phyloP scores from a whole-genome alignment of 2,888 invertebrate species.

The Pimpla rufipes region DNA sequence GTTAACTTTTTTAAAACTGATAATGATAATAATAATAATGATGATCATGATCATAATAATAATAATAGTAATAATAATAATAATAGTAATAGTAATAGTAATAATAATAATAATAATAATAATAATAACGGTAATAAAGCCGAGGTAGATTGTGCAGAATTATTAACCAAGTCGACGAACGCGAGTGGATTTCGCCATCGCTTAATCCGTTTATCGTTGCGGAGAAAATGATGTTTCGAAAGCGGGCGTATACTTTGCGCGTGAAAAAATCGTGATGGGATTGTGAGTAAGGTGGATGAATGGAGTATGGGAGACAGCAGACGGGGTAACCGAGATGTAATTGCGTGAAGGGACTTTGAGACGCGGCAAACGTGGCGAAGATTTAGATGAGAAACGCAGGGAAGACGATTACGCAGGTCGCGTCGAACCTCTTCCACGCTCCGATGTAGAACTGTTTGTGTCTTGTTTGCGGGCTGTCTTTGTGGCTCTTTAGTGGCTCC shows the following conservation, averaged over 20 bases:
- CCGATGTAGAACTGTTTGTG: too few relatives aligned
- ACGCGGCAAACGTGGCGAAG: not conserved
- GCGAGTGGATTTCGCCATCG: not conserved
- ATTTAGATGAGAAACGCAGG: too few relatives aligned
- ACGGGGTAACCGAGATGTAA: not conserved
- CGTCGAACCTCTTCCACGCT: too few relatives aligned
- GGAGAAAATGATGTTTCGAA: not conserved
- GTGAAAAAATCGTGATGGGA: constrained; percentile 5
- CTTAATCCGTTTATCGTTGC: constrained; percentile 25
- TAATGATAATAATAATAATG: too few relatives aligned
- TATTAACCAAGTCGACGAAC: not conserved
- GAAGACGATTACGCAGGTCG: too few relatives aligned
- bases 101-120: too few relatives aligned
- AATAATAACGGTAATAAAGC: not conserved
- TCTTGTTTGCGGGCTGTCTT: too few relatives aligned
- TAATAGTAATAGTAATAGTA: too few relatives aligned
- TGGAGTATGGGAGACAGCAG: not conserved
- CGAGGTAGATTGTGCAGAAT: not conserved
- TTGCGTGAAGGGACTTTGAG: not conserved
- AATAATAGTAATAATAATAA: too few relatives aligned
- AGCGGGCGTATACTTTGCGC: not conserved
- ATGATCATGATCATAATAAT: too few relatives aligned
- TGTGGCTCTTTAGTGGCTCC: too few relatives aligned
- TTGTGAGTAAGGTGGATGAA: not conserved
- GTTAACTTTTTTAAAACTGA: too few relatives aligned